Base-by-base conservation (phyloP, 2,888 invertebrate species). In the Digitonthophagus gazella region DNA sequence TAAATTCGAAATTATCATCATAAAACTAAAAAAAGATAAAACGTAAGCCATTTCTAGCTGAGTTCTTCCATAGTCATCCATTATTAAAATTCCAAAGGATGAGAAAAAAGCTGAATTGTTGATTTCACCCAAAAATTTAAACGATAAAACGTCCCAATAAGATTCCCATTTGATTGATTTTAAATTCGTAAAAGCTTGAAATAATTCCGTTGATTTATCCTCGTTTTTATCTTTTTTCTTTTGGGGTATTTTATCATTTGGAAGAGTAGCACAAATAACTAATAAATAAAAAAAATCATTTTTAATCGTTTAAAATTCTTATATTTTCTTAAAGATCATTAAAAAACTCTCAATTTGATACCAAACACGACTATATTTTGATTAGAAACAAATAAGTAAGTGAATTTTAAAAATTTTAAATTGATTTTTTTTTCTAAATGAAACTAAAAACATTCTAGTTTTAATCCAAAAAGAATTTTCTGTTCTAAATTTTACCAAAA, bases 21-120 rank as follows among this genome's bases (percentile, higher is more conserved):
- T 79, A 5, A 84, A 74, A 72, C 87, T 87, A 77, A 87, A 86
- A 69, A 87, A 85, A 69, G 88, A 86, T 77, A 88, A 85, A 19
- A 86, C 84, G 78, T 87, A 87, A n/a, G 88, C 88, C 69, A 87
- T 78, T 76, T 84, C 82, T 74, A 85, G 86, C 58, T 86, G 86
- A 57, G 86, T 80, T n/a, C 87, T 76, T 2, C 80, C 75, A 79
- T 83, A 88, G 15, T 81, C 79, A 20, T 84, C 82, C 80, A 84
- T 84, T 55, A 88, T 77, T 74, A 85, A 83, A 28, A 85, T 73
- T 28, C 84, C 80, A 78, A 87, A 86, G 74, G 84, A 86, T 5
- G 86, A 84, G 79, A 84, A 86, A 76, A 86, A 85, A n/a, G 85
- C 80, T 15, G 85, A 83, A 82, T 85, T 84, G n/a, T 86, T 83